Evolutionary conservation across 2,888 invertebrate genomes (phyloP).

Genomic region (Halictus quadricinctus): DNA sequence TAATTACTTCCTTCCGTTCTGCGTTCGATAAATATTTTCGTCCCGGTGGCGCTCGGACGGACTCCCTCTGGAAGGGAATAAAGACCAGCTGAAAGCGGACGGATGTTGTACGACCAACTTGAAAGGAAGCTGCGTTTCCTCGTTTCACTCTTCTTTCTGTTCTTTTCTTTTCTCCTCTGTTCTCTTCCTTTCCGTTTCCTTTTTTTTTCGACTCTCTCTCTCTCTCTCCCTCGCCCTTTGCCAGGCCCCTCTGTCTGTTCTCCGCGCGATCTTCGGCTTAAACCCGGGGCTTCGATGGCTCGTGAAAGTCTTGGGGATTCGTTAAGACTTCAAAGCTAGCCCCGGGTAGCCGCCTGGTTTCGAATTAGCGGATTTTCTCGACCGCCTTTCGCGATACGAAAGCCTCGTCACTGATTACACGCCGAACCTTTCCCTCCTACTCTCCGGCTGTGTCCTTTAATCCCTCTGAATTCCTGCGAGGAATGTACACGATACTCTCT

Average conservation of each 20-base stretch:
- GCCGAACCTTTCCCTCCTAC: conserved; percentile 38
- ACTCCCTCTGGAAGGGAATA: conserved; percentile 11
- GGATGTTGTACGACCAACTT: conserved; percentile 23
- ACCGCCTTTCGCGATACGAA: conserved; percentile 38
- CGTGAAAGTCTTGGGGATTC: conserved; percentile 66
- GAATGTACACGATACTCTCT: background rate
- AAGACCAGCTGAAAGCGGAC: conserved; percentile 30
- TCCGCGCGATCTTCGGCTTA: conserved; percentile 35
- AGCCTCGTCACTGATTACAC: conserved; percentile 51
- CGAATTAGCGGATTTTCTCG: conserved; percentile 67
- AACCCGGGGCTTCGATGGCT: conserved; percentile 59
- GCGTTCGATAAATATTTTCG: conserved; percentile 21
- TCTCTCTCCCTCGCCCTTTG: background rate
- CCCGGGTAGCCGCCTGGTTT: conserved; percentile 42
- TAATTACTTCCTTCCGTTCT: conserved; percentile 5
- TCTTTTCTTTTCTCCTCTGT: background rate
- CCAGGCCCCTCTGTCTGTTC: background rate
- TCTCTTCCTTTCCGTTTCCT: background rate
- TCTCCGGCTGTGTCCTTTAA: conserved; percentile 14
- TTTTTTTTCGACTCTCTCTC: background rate
- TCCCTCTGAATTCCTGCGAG: background rate
- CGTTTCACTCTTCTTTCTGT: background rate
- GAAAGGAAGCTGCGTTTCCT: conserved; percentile 26
- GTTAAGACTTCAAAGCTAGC: conserved; percentile 72
- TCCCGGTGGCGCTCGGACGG: background rate